These are phyloP conservation scores for Sebastes jordani DNA, from an alignment of 2,797 vertebrate species.

Conservation along the genomic window DNA sequence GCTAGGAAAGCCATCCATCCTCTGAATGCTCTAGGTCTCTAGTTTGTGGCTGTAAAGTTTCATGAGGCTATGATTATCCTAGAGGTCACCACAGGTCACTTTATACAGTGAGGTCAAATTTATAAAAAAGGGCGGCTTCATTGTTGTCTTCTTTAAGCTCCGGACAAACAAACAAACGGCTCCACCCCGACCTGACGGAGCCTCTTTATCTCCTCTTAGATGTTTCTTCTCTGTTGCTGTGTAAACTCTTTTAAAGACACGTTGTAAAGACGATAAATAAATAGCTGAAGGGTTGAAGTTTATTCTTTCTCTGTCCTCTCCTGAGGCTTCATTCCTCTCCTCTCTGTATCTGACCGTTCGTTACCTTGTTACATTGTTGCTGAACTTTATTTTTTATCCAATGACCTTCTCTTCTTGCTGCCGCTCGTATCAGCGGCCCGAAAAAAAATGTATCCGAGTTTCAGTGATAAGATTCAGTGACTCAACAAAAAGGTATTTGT, in stretches of 20 bases:
- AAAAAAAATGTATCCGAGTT: not conserved
- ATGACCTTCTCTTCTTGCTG: not conserved
- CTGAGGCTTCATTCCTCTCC: not conserved
- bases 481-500: not conserved
- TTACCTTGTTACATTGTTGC: not conserved
- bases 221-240: not conserved
- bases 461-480: slow-evolving; percentile 32
- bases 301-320: not conserved
- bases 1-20: too few relatives aligned
- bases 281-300: not conserved
- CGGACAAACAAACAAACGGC: not conserved
- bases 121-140: too few relatives aligned
- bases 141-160: not conserved
- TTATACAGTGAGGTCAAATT: too few relatives aligned
- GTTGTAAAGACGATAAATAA: not conserved
- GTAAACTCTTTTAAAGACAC: not conserved
- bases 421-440: not conserved
- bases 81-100: too few relatives aligned
- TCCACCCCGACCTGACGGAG: not conserved
- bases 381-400: not conserved
- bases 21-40: too few relatives aligned
- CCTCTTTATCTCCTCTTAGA: not conserved
- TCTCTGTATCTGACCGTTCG: not conserved
- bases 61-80: too few relatives aligned
- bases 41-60: too few relatives aligned